phyloP scores from a whole-genome alignment of 2,113 vertebrate genomes.

The Probosciger aterrimus region DNA sequence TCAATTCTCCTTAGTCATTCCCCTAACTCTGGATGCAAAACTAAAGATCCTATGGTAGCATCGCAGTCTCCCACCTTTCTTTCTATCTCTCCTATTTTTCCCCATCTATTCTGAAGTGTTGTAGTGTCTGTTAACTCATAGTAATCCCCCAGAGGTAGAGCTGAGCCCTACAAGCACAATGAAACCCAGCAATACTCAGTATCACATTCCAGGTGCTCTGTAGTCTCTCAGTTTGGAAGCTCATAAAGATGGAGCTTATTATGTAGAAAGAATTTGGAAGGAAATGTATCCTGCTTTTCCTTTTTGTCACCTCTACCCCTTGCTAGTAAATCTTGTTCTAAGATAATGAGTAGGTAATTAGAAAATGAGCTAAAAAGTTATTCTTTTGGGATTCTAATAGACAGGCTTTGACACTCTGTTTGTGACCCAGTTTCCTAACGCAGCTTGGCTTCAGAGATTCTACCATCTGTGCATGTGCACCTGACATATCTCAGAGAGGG shows the following conservation, averaged over 20 bases:
- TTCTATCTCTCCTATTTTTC: not conserved
- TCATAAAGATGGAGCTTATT: not conserved
- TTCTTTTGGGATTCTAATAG: not conserved
- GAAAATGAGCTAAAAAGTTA: not conserved
- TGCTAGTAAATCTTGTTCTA: not conserved
- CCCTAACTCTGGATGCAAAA: too few relatives aligned
- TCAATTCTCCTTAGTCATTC: not conserved
- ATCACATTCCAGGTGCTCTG: not conserved
- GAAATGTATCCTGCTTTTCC: not conserved
- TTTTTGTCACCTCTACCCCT: not conserved
- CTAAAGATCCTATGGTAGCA: not conserved
- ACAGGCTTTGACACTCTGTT: not conserved
- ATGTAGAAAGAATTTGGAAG: not conserved
- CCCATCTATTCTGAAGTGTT: too few relatives aligned
- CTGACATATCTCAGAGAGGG: not conserved
- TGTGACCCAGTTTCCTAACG: not conserved
- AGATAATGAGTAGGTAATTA: not conserved
- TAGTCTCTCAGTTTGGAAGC: not conserved
- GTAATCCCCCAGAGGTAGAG: not conserved
- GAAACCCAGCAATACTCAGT: not conserved
- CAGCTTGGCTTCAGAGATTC: not conserved
- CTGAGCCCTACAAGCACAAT: not conserved
- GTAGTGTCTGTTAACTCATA: not conserved
- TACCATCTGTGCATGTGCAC: not conserved
- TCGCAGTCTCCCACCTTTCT: not conserved